These are phyloP conservation scores for Drosophila greeni DNA, from an alignment of 2,888 invertebrate genomes.

Conservation along the genomic window DNA sequence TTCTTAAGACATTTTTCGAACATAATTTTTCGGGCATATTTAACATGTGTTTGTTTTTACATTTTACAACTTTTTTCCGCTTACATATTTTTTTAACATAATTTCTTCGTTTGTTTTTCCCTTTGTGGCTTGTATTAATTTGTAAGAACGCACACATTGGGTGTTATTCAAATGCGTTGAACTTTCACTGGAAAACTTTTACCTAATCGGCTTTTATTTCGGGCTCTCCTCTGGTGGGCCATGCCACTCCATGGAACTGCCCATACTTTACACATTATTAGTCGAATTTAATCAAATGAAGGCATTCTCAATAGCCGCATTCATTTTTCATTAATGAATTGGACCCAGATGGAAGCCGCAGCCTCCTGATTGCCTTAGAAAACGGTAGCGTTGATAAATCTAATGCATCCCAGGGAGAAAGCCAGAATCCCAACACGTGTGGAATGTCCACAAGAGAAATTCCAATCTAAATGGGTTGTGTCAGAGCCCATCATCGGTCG, in stretches of 20 bases:
- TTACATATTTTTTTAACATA: constrained; percentile 42
- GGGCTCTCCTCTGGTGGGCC: constrained; percentile 56
- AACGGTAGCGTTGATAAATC: constrained; percentile 58
- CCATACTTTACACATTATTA: constrained; percentile 69
- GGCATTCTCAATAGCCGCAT: constrained; percentile 56
- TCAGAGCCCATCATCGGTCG: constrained; percentile 32
- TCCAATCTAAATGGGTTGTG: constrained; percentile 34
- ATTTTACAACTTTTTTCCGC: constrained; percentile 46
- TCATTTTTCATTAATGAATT: constrained; percentile 70
- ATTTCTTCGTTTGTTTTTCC: constrained; percentile 46
- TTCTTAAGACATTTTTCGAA: constrained; percentile 47
- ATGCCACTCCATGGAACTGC: constrained; percentile 29
- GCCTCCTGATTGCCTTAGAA: constrained; percentile 17
- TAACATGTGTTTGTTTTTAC: constrained; percentile 47
- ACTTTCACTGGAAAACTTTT: constrained; percentile 72
- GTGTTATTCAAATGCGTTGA: constrained; percentile 45
- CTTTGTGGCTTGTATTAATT: constrained; percentile 50
- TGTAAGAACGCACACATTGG: constrained; percentile 50
- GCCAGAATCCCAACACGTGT: constrained; percentile 47
- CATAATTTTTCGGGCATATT: constrained; percentile 42
- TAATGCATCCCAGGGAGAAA: constrained; percentile 53
- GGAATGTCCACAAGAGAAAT: constrained; percentile 35
- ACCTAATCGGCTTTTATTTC: constrained; percentile 53
- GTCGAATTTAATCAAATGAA: constrained; percentile 72
- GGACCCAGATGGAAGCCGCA: constrained; percentile 27